phyloP scores from a whole-genome alignment of 2,113 vertebrate genomes.

The Heptranchias perlo region DNA sequence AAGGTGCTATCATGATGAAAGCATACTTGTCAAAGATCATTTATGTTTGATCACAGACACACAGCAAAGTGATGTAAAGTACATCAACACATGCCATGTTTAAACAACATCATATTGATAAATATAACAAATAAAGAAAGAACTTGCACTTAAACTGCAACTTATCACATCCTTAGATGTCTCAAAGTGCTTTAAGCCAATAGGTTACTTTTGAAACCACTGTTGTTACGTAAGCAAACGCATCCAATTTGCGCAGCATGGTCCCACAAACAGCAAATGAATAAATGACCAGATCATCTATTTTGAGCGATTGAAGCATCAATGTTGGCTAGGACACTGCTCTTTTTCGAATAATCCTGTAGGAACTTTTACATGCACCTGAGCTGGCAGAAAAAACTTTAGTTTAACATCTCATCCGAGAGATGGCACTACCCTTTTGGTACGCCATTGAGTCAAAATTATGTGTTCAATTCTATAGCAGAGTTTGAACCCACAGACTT shows the following conservation, averaged over 20 bases:
- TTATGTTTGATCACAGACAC: not conserved
- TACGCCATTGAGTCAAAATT: not conserved
- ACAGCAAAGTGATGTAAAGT: not conserved
- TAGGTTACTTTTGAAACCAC: no score
- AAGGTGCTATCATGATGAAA: not conserved
- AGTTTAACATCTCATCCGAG: not conserved
- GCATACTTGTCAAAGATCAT: not conserved
- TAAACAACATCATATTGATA: not conserved
- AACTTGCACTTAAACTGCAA: not conserved
- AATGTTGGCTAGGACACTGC: no score
- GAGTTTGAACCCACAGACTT: not conserved
- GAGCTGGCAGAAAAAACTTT: not conserved
- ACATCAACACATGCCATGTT: not conserved
- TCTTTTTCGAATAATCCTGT: no score
- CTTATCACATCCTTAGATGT: not conserved
- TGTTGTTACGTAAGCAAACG: no score
- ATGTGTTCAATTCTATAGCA: not conserved
- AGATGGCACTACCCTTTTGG: not conserved
- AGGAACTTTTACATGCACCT: not conserved
- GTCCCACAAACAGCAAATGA: no score
- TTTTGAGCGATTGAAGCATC: no score
- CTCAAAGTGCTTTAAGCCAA: not conserved
- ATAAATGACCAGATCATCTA: no score
- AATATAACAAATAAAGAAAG: not conserved
- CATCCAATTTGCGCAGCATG: no score